Evolutionary conservation across 2,113 vertebrate genomes (phyloP).

Genomic region (Ahaetulla prasina): DNA sequence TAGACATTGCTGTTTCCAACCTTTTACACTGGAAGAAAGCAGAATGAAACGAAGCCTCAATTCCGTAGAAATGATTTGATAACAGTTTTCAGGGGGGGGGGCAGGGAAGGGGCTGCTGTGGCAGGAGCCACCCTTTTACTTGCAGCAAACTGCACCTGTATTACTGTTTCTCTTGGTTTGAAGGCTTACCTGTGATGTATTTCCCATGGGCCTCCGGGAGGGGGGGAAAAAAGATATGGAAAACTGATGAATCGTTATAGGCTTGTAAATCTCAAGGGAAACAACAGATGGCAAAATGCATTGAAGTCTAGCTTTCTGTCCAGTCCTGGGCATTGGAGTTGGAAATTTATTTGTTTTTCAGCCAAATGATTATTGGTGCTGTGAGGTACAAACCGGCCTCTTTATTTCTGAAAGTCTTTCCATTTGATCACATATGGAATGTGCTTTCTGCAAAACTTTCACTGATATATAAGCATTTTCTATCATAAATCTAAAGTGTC

Average conservation of each 20-base stretch:
- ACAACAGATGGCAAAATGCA: slow-evolving; percentile 33
- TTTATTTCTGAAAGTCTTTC: background rate
- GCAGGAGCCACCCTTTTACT: slow-evolving; percentile 38
- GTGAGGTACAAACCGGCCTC: background rate
- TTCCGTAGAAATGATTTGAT: slow-evolving; percentile 44
- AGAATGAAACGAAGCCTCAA: slow-evolving; percentile 46
- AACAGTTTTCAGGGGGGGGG: slow-evolving; percentile 18
- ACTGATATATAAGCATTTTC: background rate
- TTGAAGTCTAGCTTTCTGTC: slow-evolving; percentile 17
- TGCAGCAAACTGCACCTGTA: slow-evolving; percentile 54
- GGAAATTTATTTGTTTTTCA: slow-evolving; percentile 18
- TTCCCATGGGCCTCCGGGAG: slow-evolving; percentile 33
- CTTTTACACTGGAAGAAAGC: slow-evolving; percentile 36
- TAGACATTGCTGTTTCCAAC: slow-evolving; percentile 47
- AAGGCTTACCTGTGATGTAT: slow-evolving; percentile 43
- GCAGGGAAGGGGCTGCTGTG: background rate
- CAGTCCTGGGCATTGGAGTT: slow-evolving; percentile 28
- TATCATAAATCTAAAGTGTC: background rate
- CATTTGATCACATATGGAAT: background rate
- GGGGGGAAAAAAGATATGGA: slow-evolving; percentile 29
- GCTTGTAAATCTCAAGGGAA: slow-evolving; percentile 30
- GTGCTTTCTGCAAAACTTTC: background rate
- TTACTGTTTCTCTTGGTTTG: slow-evolving; percentile 21
- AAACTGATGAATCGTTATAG: slow-evolving; percentile 24
- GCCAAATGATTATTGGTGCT: background rate